Conservation (phyloP, 2,888 invertebrate genomes). For the Dexiosoma caninum region DNA sequence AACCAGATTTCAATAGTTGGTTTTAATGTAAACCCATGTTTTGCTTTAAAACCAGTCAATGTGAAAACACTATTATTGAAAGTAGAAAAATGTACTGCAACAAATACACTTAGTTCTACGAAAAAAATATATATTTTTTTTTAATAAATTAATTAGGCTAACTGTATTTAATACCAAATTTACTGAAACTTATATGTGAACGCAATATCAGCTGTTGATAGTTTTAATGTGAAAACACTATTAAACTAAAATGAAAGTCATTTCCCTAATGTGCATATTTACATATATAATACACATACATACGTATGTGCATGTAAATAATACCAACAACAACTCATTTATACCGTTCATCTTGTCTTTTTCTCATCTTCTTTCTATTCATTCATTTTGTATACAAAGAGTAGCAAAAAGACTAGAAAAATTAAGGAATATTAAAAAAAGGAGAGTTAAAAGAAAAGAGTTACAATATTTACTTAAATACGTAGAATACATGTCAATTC, state of each 20-base stretch:
- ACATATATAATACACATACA: background rate
- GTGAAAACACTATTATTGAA: too few species aligned
- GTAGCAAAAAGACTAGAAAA: background rate
- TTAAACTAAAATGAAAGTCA: background rate
- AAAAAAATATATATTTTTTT: too few species aligned
- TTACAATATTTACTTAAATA: constrained; percentile 62
- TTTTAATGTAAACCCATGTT: too few species aligned
- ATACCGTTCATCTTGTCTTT: constrained; percentile 7
- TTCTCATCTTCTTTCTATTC: constrained; percentile 40
- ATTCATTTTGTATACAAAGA: constrained; percentile 39
- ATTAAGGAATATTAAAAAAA: constrained; percentile 16
- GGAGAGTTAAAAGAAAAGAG: constrained; percentile 16
- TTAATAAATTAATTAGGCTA: too few species aligned
- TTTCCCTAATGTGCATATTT: background rate
- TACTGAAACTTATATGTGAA: too few species aligned
- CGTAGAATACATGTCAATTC: constrained; percentile 56
- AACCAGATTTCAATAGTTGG: too few species aligned
- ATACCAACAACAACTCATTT: background rate
- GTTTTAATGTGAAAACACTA: too few species aligned
- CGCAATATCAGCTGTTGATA: too few species aligned
- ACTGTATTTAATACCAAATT: too few species aligned
- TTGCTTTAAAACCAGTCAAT: too few species aligned
- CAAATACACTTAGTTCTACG: too few species aligned
- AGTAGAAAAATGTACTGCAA: too few species aligned
- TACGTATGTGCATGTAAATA: background rate